phyloP scores from a whole-genome alignment of 2,113 vertebrate species.

The Ellobius talpinus region DNA sequence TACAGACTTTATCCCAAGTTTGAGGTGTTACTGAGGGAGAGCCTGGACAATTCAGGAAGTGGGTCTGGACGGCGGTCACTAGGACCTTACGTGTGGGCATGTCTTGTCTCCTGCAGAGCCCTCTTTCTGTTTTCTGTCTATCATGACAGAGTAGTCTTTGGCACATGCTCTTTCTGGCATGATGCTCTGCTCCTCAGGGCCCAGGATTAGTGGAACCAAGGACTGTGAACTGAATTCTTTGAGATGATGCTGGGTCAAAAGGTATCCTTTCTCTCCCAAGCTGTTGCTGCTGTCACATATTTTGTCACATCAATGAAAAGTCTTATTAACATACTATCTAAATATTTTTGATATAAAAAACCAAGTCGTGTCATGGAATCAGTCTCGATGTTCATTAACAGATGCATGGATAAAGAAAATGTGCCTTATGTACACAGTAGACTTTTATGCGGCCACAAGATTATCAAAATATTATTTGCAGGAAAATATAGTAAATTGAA shows the following conservation, averaged over 20 bases:
- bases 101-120: not conserved
- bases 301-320: not conserved
- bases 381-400: not conserved
- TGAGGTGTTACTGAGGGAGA: not conserved
- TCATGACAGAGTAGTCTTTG: no score
- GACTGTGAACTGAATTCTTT: no score
- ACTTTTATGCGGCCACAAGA: not conserved
- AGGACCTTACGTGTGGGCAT: not conserved
- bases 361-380: slow-evolving; percentile 8
- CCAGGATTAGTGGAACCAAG: no score
- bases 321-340: not conserved
- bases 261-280: not conserved
- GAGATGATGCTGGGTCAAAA: not conserved
- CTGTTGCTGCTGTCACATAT: not conserved
- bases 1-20: no score
- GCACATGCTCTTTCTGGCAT: no score
- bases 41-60: not conserved
- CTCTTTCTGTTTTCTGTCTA: not conserved
- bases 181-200: no score
- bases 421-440: not conserved
- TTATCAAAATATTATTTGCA: not conserved
- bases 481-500: not conserved
- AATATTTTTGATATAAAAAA: slow-evolving; percentile 48
- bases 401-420: not conserved
- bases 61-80: not conserved